Conservation (phyloP, 1,140 invertebrate genomes). For the Diabrotica virgifera region DNA sequence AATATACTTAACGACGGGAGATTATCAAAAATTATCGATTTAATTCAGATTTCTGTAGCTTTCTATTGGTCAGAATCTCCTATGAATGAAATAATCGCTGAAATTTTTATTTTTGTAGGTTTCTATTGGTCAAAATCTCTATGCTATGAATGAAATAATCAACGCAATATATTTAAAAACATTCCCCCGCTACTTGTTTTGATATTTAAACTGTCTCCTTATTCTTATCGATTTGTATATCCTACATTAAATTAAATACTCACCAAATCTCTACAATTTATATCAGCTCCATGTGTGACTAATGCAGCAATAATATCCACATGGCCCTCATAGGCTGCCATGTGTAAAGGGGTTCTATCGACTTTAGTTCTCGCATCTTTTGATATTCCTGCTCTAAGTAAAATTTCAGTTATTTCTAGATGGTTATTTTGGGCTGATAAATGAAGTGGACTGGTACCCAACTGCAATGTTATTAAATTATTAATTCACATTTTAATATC, state of each 20-base stretch:
- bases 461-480: conserved; percentile 50
- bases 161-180: too few species aligned
- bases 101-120: too few species aligned
- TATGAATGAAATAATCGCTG: too few species aligned
- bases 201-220: not conserved
- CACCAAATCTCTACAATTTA: conserved; percentile 84
- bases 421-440: conserved; percentile 82
- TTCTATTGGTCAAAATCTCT: too few species aligned
- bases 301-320: conserved; percentile 72
- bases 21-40: too few species aligned
- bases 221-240: not conserved
- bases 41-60: too few species aligned
- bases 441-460: conserved; percentile 87
- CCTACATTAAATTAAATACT: conserved; percentile 19
- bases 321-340: conserved; percentile 85
- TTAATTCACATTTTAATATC: not conserved
- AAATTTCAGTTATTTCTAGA: conserved; percentile 73
- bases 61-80: too few species aligned
- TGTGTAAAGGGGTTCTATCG: conserved; percentile 84
- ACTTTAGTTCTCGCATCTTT: conserved; percentile 89
- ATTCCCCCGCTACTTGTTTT: too few species aligned
- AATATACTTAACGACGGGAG: too few species aligned
- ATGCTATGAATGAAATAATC: too few species aligned
- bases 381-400: conserved; percentile 81
- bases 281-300: conserved; percentile 72